Conservation (phyloP, 2,113 vertebrate species). For the Struthidea cinerea region DNA sequence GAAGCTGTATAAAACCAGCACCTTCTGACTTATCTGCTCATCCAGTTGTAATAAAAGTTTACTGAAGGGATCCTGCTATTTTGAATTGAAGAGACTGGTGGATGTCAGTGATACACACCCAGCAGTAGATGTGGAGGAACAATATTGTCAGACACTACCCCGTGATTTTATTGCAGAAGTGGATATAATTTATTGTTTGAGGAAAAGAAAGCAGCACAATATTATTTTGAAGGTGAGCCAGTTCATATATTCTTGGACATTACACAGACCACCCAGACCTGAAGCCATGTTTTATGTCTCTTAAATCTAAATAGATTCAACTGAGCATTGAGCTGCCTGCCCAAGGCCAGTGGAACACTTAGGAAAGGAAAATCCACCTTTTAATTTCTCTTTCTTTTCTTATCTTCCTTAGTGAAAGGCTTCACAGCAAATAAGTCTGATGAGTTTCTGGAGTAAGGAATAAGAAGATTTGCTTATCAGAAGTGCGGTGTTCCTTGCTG, state of each 20-base stretch:
- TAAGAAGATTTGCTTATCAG: background rate
- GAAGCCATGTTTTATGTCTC: slow-evolving; percentile 48
- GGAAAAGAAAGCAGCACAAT: slow-evolving; percentile 46
- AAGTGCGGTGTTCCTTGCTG: background rate
- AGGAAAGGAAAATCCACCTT: background rate
- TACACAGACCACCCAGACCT: slow-evolving; percentile 63
- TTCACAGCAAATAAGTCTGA: background rate
- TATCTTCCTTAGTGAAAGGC: background rate
- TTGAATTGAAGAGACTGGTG: background rate
- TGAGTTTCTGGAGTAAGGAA: background rate
- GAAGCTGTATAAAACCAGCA: background rate
- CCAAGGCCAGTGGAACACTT: background rate
- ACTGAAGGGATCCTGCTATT: background rate
- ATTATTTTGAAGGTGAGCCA: slow-evolving; percentile 61
- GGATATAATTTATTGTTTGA: slow-evolving; percentile 50
- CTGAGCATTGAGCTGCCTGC: slow-evolving; percentile 18
- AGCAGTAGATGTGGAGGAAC: background rate
- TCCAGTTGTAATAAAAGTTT: background rate
- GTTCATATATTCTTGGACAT: slow-evolving; percentile 54
- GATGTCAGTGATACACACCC: background rate
- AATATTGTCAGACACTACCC: background rate
- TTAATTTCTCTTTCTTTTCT: background rate
- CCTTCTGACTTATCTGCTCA: background rate
- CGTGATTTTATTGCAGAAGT: slow-evolving; percentile 25
- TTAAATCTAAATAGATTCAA: slow-evolving; percentile 37